Evolutionary conservation across 2,888 invertebrate species (phyloP).

Genomic region (Uropetala carovei): DNA sequence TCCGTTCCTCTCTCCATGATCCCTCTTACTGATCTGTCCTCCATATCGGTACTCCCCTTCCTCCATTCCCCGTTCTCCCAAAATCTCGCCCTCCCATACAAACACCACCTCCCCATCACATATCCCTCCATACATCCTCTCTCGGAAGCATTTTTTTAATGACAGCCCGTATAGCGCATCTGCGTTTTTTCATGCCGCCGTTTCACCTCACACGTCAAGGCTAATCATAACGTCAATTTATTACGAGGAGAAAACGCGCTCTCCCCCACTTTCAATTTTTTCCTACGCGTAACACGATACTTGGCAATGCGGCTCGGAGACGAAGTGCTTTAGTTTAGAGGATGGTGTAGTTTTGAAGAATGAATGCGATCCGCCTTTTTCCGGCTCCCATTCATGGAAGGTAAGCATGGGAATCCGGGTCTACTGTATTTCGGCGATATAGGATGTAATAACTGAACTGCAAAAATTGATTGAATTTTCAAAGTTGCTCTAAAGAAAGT

Average conservation of each 20-base stretch:
- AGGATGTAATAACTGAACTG: no score
- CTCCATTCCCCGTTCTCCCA: background rate
- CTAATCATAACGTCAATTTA: slow-evolving; percentile 61
- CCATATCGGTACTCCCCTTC: background rate
- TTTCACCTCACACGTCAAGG: slow-evolving; percentile 30
- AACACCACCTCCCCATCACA: background rate
- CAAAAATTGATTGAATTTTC: no score
- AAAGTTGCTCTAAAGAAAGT: no score
- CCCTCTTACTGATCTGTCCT: background rate
- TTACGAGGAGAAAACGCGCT: slow-evolving; percentile 36
- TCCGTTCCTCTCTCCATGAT: background rate
- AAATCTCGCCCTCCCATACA: background rate
- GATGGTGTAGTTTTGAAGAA: no score
- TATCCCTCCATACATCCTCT: background rate
- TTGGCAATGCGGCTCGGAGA: background rate
- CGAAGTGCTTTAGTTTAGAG: background rate
- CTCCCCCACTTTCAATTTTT: slow-evolving; percentile 50
- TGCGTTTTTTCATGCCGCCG: background rate
- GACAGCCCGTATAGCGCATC: slow-evolving; percentile 25
- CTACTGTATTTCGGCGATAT: no score
- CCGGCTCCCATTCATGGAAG: no score
- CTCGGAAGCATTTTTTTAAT: slow-evolving; percentile 29
- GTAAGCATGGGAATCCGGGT: no score
- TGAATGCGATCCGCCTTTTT: no score
- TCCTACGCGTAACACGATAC: slow-evolving; percentile 26